Base-by-base conservation (phyloP, 2,113 vertebrate species). In the Chaetura pelagica region DNA sequence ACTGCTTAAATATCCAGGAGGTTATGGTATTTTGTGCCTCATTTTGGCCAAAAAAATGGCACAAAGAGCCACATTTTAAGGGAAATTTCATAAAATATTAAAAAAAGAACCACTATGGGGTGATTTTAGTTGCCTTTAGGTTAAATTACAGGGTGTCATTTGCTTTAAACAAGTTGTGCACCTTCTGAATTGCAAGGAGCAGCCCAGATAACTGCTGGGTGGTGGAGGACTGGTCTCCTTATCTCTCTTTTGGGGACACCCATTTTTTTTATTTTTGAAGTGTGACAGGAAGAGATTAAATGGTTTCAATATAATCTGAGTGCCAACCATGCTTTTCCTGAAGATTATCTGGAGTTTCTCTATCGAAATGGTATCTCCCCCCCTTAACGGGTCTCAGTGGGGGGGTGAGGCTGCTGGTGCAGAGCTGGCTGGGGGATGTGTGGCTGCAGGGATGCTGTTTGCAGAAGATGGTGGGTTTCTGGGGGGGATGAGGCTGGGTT, bases 261-360 rank as follows among this genome's bases (percentile, higher is more conserved):
- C 21, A 8, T 19, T 73, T 84, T 69, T 84, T 90, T 77, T 21
- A n/a, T 38, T 38, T 38, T 38, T 38, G 7, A 69, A 66, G 27
- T 22, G 29, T 2, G 6, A 63, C 57, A 63, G 81, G 55, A 87
- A 29, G 22, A 55, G 78, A 16, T 76, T 8, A 54, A 90, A 86
- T 42, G 68, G 32, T 93, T 94, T 86, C 32, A 44, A 0, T 69
- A 27, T 38, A 30, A 55, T 44, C 32, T n/a, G 27, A 71, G 61
- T 0, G 0, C 51, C 42, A 38, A 11, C 2, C 4, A 0, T 2
- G 4, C 49, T 59, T 72, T 79, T 77, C 6, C 81, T 80, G 26
- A 15, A 79, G 11, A 9, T 51, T 29, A 80, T 69, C 63, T 62
- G 10, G 87, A 32, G 46, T 83, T 92, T 85, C 35, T 79, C 19